Evolutionary conservation across 2,113 vertebrate species (phyloP).

Genomic region (Dissostichus mawsoni): DNA sequence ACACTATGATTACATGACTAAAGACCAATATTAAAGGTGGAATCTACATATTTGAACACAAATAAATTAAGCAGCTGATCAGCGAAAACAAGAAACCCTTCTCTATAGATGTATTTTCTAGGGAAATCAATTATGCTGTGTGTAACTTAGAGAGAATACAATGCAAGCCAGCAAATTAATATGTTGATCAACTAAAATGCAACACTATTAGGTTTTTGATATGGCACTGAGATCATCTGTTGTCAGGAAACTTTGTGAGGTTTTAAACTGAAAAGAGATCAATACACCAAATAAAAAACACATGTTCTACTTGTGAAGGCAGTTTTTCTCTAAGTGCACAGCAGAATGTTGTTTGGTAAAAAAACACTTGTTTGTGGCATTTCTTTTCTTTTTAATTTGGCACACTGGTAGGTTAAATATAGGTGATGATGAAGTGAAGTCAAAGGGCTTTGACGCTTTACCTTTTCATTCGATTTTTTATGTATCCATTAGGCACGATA

Average conservation of each 20-base stretch:
- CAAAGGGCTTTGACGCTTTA: background rate
- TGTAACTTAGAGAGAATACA: background rate
- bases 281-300: background rate
- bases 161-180: background rate
- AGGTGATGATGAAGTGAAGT: conserved; percentile 12
- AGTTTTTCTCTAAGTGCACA: conserved; percentile 2
- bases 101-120: background rate
- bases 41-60: background rate
- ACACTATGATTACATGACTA: background rate
- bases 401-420: conserved; percentile 38
- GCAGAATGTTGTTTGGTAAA: conserved; percentile 20
- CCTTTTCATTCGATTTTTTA: background rate
- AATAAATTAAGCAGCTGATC: background rate
- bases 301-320: background rate
- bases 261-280: background rate
- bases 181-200: background rate
- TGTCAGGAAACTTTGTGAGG: conserved; percentile 10
- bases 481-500: background rate
- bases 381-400: conserved; percentile 33
- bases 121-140: background rate
- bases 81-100: background rate
- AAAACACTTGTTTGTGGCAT: background rate
- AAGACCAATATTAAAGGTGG: background rate
- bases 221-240: conserved; percentile 50
- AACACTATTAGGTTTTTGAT: conserved; percentile 3